phyloP scores from a whole-genome alignment of 2,113 vertebrate genomes.

The Microcebus lehilahytsara region DNA sequence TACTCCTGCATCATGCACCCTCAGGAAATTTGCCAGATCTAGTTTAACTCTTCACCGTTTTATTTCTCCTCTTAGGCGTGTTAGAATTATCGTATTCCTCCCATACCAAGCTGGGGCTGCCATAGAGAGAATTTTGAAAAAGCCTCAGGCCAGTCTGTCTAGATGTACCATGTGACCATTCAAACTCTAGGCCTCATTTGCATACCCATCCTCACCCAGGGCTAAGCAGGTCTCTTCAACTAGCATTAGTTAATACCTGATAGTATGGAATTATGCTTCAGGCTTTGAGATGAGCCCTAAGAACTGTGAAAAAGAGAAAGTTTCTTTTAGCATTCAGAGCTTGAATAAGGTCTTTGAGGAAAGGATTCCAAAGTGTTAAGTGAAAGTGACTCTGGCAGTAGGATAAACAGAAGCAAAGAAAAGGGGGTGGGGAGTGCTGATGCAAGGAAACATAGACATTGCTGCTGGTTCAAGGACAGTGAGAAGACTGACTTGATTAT shows the following conservation, averaged over 20 bases:
- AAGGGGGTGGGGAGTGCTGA: neutral
- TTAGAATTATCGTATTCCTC: neutral
- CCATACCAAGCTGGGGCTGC: neutral
- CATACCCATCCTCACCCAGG: neutral
- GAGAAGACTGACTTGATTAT: neutral
- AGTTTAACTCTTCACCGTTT: neutral
- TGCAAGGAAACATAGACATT: neutral
- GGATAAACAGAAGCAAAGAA: neutral
- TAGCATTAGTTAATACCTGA: neutral
- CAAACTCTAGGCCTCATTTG: neutral
- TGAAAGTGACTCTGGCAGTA: neutral
- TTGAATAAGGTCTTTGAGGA: neutral
- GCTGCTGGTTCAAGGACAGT: neutral
- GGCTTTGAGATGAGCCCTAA: neutral
- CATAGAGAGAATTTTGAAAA: neutral
- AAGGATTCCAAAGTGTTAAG: neutral
- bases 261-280: neutral
- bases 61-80: neutral
- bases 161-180: neutral
- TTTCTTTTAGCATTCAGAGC: neutral
- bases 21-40: neutral
- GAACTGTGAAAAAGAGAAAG: neutral
- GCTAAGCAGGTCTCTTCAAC: neutral
- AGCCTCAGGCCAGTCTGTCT: neutral
- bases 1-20: neutral